Conservation (phyloP, 2,888 invertebrate genomes). For the Alviniconcha strummeri region DNA sequence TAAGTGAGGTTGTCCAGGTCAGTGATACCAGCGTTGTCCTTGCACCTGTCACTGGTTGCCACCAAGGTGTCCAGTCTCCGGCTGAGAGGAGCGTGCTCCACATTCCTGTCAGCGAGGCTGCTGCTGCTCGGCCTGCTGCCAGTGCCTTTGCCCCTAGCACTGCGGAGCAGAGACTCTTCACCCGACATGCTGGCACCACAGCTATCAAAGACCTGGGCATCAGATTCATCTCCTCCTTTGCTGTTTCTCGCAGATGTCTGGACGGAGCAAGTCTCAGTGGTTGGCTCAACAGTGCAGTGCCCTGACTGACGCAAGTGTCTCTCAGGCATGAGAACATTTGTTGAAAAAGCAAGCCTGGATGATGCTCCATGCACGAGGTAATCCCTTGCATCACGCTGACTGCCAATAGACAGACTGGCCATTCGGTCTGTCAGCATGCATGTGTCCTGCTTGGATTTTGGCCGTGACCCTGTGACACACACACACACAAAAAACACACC, state of each 20-base stretch:
- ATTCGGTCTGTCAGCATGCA: conserved; percentile 14
- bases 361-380: not conserved
- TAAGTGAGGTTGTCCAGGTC: conserved; percentile 14
- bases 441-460: conserved; percentile 11
- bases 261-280: no score
- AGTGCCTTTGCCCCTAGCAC: no score
- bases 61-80: not conserved
- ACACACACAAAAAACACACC: no score
- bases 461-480: no score
- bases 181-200: no score
- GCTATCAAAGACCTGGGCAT: no score
- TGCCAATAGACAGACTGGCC: conserved; percentile 7
- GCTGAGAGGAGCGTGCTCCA: conserved; percentile 15
- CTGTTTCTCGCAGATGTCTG: no score
- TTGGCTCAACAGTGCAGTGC: no score
- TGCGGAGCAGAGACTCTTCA: no score
- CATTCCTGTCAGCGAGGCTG: conserved; percentile 1
- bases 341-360: not conserved
- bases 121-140: not conserved
- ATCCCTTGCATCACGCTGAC: not conserved
- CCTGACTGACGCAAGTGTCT: no score
- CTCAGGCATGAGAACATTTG: no score
- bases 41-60: not conserved
- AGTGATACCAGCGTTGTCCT: not conserved
- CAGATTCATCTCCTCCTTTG: no score